Conservation (phyloP, 2,113 vertebrate genomes). For the Tyrannus savana region DNA sequence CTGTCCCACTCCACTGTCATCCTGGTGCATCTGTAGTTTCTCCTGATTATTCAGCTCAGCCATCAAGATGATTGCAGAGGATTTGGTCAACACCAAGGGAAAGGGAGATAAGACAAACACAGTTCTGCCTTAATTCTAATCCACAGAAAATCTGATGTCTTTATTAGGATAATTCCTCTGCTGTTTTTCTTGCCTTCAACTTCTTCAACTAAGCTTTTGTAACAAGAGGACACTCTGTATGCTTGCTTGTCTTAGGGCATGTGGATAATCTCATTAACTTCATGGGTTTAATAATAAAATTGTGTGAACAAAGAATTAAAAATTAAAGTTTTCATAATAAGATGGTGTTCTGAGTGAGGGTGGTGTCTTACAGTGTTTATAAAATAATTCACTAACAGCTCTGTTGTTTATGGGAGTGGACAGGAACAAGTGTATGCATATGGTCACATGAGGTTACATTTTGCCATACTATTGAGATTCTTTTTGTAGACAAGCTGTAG, state of each 20-base stretch:
- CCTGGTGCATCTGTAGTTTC: not conserved
- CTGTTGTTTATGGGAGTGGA: not conserved
- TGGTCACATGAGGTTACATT: not conserved
- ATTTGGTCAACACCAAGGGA: not conserved
- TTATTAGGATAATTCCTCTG: not conserved
- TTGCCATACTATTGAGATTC: not conserved
- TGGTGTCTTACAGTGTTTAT: not conserved
- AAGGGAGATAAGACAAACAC: not conserved
- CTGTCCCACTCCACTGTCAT: not conserved
- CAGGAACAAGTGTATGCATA: not conserved
- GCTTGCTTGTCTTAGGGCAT: not conserved
- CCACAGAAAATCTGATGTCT: not conserved
- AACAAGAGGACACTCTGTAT: not conserved
- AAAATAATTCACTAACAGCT: not conserved
- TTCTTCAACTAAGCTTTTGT: not conserved
- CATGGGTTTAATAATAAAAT: not conserved
- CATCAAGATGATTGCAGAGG: not conserved
- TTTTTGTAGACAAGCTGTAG: not conserved
- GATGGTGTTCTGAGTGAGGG: not conserved
- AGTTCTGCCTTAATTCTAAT: not conserved
- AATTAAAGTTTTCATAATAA: not conserved
- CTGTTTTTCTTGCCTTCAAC: not conserved
- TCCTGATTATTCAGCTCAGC: not conserved
- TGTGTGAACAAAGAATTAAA: not conserved
- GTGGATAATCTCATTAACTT: not conserved